phyloP scores from a whole-genome alignment of 2,113 vertebrate species.

The Balaeniceps rex region DNA sequence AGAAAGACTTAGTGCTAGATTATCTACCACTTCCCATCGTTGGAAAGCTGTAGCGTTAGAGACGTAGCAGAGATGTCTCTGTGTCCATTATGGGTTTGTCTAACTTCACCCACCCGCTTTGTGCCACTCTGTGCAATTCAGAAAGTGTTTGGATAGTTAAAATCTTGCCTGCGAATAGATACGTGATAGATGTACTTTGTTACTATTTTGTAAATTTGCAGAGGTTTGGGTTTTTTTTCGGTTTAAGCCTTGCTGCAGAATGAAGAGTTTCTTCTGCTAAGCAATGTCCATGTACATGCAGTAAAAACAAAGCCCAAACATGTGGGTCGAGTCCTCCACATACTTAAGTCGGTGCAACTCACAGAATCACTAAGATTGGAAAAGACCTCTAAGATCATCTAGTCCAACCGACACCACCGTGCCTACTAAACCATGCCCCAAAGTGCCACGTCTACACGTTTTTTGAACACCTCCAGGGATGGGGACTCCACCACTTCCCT shows the following conservation, averaged over 20 bases:
- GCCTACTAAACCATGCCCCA: too few relatives aligned
- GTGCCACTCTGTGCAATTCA: background rate
- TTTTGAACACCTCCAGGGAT: too few relatives aligned
- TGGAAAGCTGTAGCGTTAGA: accelerated
- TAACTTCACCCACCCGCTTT: background rate
- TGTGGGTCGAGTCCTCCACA: background rate
- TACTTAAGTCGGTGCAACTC: too few relatives aligned
- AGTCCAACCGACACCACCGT: too few relatives aligned
- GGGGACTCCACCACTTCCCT: too few relatives aligned
- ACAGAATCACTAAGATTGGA: too few relatives aligned
- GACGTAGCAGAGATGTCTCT: background rate
- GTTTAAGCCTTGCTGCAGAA: background rate
- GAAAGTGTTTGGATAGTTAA: background rate
- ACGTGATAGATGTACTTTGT: accelerated
- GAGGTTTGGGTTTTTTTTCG: background rate
- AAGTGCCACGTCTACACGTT: too few relatives aligned
- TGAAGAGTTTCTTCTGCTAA: background rate
- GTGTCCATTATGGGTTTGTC: background rate
- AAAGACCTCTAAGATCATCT: too few relatives aligned
- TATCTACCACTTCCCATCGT: accelerated
- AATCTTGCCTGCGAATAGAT: background rate
- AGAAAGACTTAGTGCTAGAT: background rate
- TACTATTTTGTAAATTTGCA: background rate
- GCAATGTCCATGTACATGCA: too few relatives aligned
- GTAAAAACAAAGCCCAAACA: background rate